Evolutionary conservation across 1,140 invertebrate species (phyloP).

Genomic region (Lutraria rhynchaena): DNA sequence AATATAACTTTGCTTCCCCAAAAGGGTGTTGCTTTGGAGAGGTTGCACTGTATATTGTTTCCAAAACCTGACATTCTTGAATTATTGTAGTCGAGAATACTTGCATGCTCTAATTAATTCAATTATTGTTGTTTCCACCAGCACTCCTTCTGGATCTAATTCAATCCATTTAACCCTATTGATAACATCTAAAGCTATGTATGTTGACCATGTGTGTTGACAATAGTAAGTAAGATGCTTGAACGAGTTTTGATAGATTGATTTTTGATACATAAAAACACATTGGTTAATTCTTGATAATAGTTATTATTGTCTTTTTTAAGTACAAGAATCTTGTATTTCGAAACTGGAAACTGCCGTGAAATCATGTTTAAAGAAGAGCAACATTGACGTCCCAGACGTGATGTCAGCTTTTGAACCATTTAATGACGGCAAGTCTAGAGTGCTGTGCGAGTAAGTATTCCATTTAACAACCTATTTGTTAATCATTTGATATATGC

Average conservation of each 20-base stretch:
- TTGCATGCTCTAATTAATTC: too few species aligned
- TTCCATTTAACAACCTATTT: too few species aligned
- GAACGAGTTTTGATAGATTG: background rate
- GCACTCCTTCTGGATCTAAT: too few species aligned
- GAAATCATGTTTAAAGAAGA: conserved; percentile 49
- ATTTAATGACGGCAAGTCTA: conserved; percentile 52
- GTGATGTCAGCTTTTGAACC: conserved; percentile 56
- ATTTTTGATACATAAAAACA: background rate
- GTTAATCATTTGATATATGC: too few species aligned
- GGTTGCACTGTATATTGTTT: too few species aligned
- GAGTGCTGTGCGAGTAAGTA: conserved; percentile 51
- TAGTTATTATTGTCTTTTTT: background rate
- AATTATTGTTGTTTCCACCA: too few species aligned
- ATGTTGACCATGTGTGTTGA: background rate
- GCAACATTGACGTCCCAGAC: conserved; percentile 52
- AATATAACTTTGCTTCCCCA: too few species aligned
- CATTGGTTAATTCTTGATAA: background rate
- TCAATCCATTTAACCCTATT: too few species aligned
- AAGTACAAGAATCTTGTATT: conserved; percentile 42
- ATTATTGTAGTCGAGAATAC: too few species aligned
- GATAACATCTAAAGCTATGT: too few species aligned
- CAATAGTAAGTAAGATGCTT: background rate
- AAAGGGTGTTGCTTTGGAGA: too few species aligned
- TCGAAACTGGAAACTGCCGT: conserved; percentile 39
- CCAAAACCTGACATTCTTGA: too few species aligned